Percentiles rank a stretch among this genome's conserved stretches.
Conservation (phyloP, 2,113 vertebrate genomes). For the Tragelaphus scriptus region DNA sequence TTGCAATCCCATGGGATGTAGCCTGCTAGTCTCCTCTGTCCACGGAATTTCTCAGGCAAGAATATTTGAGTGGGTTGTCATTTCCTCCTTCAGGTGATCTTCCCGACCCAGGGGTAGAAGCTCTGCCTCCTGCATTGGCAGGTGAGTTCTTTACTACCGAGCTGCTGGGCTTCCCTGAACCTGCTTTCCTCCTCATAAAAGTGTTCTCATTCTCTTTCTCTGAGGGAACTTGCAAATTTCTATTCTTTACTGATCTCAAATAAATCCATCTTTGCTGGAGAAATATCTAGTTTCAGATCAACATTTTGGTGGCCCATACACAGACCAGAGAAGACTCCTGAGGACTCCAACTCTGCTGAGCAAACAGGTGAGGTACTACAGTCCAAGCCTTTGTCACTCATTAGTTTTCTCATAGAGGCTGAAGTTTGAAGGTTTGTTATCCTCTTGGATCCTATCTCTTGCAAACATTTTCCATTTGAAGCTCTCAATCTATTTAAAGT, state of each 20-base stretch:
- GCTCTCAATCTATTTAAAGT: neutral
- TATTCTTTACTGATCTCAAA: neutral
- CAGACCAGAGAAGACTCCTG: neutral
- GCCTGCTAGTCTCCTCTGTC: neutral
- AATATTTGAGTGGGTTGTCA: neutral
- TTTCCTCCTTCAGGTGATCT: neutral
- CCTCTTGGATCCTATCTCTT: neutral
- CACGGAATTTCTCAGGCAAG: neutral
- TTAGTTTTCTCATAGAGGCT: neutral
- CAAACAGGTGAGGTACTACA: neutral
- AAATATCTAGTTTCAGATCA: neutral
- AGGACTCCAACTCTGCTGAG: neutral
- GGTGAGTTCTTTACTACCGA: neutral
- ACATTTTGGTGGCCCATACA: neutral
- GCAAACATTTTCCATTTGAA: neutral
- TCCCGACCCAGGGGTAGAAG: neutral
- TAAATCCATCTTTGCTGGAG: neutral
- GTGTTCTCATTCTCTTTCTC: neutral
- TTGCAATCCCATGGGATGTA: neutral
- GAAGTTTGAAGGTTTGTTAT: neutral
- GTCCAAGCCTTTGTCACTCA: neutral
- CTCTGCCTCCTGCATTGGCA: neutral
- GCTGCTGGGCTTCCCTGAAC: accelerated
- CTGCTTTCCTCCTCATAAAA: neutral
- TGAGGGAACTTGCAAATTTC: neutral